Evolutionary conservation across 2,113 vertebrate genomes (phyloP), one percentile per base, ranked within the genome.

Genomic region (Prionailurus viverrinus): DNA sequence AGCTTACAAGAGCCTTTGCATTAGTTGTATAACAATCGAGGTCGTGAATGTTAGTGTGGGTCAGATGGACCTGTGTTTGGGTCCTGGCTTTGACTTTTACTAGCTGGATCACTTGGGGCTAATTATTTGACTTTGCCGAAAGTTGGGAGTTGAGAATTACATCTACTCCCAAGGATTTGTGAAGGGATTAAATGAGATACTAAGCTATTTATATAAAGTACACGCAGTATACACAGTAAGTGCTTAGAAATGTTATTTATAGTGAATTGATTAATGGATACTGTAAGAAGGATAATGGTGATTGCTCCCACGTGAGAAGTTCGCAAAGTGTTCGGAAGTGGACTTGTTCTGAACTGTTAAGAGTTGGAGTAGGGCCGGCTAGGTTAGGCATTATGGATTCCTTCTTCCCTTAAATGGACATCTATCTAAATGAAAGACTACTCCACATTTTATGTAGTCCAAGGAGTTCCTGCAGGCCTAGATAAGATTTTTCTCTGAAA

Each of bases 221-320:
- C 4, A 3, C 18, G 21, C 14, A 27, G 1, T 69, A n/a, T 69
- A 53, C 16, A 45, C 15, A 71, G 10, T 92, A 91, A 69, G 18
- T 39, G 45, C 27, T 95, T 84, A 58, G 48, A 90, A 89, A 58
- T 87, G 69, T 93, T 91, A 33, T 68, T 85, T 90, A 61, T 79
- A 69, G 33, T 84, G 36, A 88, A 36, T 80, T 53, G 53, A 3
- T 51, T 71, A 36, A 63, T 33, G 81, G 36, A n/a, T 94, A 36
- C 21, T 65, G 0, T 81, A 53, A 76, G 45, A 84, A 95, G 53
- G 25, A 51, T 73, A 27, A 27, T 80, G 21, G 33, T 79, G 29
- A 53, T 69, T 10, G 39, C 8, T 81, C 0, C 36, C 14, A 16
- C 61, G 16, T 74, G 95, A n/a, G 6, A 76, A 65, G 51, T 12